Evolutionary conservation across 1,140 invertebrate species (phyloP).

Genomic region (Drosophila obscura): DNA sequence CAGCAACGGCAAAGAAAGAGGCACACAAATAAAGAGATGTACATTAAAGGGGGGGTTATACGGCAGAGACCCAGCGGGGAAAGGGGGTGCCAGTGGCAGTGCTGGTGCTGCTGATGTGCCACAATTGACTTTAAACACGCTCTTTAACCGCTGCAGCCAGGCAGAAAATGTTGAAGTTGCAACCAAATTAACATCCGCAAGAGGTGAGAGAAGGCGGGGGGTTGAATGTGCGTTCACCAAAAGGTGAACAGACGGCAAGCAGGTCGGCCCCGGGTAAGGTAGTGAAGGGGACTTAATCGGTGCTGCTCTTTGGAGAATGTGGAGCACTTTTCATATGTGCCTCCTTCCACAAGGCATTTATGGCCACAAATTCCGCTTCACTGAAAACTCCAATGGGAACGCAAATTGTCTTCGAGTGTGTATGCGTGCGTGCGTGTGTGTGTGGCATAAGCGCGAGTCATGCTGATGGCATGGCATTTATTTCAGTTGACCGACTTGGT

Average conservation of each 20-base stretch:
- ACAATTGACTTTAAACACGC: slow-evolving; percentile 69
- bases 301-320: slow-evolving; percentile 25
- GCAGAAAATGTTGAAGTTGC: slow-evolving; percentile 51
- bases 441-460: too few species aligned
- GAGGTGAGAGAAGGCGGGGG: not conserved
- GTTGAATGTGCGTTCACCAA: slow-evolving; percentile 51
- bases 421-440: too few species aligned
- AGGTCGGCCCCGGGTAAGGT: slow-evolving; percentile 43
- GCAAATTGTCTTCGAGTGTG: slow-evolving; percentile 17
- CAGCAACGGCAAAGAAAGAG: slow-evolving; percentile 14
- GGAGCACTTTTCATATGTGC: slow-evolving; percentile 19
- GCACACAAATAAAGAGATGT: slow-evolving; percentile 13
- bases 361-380: slow-evolving; percentile 26
- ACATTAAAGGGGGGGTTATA: slow-evolving; percentile 18
- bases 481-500: slow-evolving; percentile 25
- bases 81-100: not conserved
- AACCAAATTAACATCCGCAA: slow-evolving; percentile 23
- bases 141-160: slow-evolving; percentile 54
- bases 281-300: slow-evolving; percentile 30
- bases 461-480: slow-evolving; percentile 33
- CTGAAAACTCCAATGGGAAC: slow-evolving; percentile 32
- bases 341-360: slow-evolving; percentile 33
- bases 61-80: not conserved
- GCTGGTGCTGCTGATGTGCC: too few species aligned
- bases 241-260: slow-evolving; percentile 66